Percentiles rank a stretch among this genome's conserved stretches.
Conservation (phyloP, 1,140 invertebrate genomes). For the Drosophila albomicans region DNA sequence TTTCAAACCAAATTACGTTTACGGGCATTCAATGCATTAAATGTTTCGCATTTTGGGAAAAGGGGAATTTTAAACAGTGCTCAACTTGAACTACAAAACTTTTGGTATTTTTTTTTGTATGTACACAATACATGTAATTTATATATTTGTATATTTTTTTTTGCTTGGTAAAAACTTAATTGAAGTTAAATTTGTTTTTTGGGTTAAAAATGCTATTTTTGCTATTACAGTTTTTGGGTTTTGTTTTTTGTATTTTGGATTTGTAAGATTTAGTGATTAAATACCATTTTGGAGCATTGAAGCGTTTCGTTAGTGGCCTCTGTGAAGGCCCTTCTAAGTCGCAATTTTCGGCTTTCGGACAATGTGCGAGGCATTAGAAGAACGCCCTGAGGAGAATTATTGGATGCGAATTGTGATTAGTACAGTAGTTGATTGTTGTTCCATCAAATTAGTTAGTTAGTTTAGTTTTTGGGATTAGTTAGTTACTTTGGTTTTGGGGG, state of each 20-base stretch:
- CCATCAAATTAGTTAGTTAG: conserved; percentile 43
- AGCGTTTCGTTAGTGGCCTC: conserved; percentile 94
- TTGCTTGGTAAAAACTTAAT: conserved; percentile 15
- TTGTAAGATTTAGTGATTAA: conserved; percentile 56
- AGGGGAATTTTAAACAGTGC: conserved; percentile 16
- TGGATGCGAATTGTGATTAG: conserved; percentile 76
- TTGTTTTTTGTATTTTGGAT: conserved; percentile 24
- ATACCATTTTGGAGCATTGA: conserved; percentile 95
- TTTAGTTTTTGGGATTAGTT: conserved; percentile 17
- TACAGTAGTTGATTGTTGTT: conserved; percentile 41
- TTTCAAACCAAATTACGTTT: conserved; percentile 23
- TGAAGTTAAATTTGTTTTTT: conserved; percentile 10
- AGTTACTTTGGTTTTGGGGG: neutral
- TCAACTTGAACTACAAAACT: conserved; percentile 36
- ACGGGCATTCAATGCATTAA: conserved; percentile 28
- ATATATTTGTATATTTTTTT: no score
- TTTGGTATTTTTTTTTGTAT: conserved; percentile 26
- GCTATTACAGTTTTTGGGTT: conserved; percentile 12
- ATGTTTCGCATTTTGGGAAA: conserved; percentile 11
- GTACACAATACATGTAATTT: conserved; percentile 32
- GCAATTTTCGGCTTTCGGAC: conserved; percentile 92
- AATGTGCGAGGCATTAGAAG: conserved; percentile 94
- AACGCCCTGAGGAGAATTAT: conserved; percentile 88
- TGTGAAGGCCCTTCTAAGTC: conserved; percentile 93
- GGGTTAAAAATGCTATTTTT: conserved; percentile 1